These are phyloP conservation scores for Apamea crenata DNA, from an alignment of 2,888 invertebrate species.

Conservation along the genomic window DNA sequence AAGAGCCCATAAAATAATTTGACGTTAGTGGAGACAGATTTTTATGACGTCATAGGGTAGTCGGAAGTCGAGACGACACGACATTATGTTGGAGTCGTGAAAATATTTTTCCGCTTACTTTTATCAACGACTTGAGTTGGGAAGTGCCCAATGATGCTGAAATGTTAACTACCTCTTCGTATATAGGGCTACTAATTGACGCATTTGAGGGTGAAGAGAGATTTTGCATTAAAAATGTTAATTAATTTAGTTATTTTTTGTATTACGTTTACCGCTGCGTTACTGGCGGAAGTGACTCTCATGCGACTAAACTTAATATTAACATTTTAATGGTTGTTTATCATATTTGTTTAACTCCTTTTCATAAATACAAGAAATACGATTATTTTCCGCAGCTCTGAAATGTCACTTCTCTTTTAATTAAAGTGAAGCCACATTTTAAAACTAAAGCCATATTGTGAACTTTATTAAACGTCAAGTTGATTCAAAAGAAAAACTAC, in stretches of 20 bases:
- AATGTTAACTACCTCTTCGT: constrained; percentile 8
- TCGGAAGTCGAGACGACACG: constrained; percentile 39
- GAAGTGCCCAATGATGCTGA: constrained; percentile 17
- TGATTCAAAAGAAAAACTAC: constrained; percentile 30
- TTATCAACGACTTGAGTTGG: constrained; percentile 24
- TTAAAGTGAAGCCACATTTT: constrained; percentile 8
- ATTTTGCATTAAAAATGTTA: constrained; percentile 21
- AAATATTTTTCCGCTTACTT: constrained; percentile 36
- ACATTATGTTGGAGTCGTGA: constrained; percentile 63
- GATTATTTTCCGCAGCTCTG: neutral
- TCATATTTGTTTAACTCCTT: neutral
- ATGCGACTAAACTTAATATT: neutral
- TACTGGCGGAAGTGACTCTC: neutral
- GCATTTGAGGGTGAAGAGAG: constrained; percentile 11
- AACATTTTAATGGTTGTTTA: neutral
- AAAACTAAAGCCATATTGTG: constrained; percentile 15
- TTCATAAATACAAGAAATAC: constrained; percentile 9
- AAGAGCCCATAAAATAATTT: constrained; percentile 79
- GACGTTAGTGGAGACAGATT: constrained; percentile 77
- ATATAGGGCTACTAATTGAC: constrained; percentile 32
- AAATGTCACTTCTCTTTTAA: constrained; percentile 19
- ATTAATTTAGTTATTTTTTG: constrained; percentile 9
- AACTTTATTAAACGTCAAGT: constrained; percentile 52
- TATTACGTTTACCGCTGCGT: neutral
- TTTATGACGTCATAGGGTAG: constrained; percentile 71